Evolutionary conservation across 2,797 vertebrate genomes (phyloP).

Genomic region (Danio jaintianensis): DNA sequence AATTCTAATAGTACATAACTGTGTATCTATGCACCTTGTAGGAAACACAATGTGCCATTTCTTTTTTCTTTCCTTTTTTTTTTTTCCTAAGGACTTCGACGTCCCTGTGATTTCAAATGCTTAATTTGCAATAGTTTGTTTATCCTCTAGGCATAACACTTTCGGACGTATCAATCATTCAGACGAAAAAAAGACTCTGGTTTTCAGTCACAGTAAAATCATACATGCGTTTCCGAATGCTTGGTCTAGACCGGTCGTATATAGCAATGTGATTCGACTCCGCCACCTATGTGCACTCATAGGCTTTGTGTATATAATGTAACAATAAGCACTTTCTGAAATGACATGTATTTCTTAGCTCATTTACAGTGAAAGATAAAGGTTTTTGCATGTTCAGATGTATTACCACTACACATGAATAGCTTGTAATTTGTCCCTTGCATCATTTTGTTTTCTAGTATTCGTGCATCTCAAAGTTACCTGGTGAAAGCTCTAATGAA

Average conservation of each 20-base stretch:
- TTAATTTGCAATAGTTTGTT: conserved; percentile 49
- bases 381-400: conserved; percentile 30
- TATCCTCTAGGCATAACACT: conserved; percentile 47
- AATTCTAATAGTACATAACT: conserved; percentile 49
- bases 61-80: too few species aligned
- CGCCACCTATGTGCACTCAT: conserved; percentile 36
- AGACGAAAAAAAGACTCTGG: background rate
- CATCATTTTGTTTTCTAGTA: conserved; percentile 5
- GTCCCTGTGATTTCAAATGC: conserved; percentile 42
- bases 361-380: background rate
- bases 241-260: conserved; percentile 15
- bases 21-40: conserved; percentile 57
- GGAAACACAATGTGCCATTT: conserved; percentile 44
- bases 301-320: conserved; percentile 49
- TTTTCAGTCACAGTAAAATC: conserved; percentile 25
- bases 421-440: conserved; percentile 18
- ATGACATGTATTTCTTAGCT: conserved; percentile 30
- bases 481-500: conserved; percentile 43
- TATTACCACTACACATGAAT: conserved; percentile 17
- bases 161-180: conserved; percentile 43
- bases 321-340: conserved; percentile 43
- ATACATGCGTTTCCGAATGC: conserved; percentile 28
- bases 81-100: conserved; percentile 27
- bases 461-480: conserved; percentile 34
- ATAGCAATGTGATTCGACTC: conserved; percentile 22